Conservation (phyloP, 1,140 invertebrate species). For the Leucophenga varia region DNA sequence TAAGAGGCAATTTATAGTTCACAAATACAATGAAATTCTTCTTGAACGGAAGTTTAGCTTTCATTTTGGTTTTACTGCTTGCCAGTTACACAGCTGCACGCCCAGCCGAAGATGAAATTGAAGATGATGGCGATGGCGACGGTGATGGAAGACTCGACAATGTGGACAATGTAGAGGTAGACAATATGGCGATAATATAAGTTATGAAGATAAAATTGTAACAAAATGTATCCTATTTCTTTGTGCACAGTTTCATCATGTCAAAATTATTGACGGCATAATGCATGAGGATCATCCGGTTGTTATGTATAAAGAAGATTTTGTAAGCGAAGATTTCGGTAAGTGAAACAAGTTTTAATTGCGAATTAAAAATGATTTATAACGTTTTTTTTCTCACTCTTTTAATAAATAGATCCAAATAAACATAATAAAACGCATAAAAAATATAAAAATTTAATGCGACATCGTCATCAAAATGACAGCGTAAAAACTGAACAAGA, state of each 20-base stretch:
- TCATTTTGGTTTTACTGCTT: constrained; percentile 21
- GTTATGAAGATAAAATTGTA: too few species aligned
- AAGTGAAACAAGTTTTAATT: neutral
- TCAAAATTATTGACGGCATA: constrained; percentile 33
- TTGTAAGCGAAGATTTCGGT: constrained; percentile 50
- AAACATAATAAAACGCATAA: constrained; percentile 26
- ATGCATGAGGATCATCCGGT: constrained; percentile 43
- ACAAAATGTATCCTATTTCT: too few species aligned
- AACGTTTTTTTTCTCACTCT: neutral
- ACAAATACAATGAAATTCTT: too few species aligned
- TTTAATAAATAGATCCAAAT: constrained; percentile 23
- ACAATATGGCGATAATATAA: too few species aligned
- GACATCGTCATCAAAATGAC: neutral
- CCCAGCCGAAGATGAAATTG: constrained; percentile 19
- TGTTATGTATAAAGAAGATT: constrained; percentile 51
- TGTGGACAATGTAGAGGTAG: constrained; percentile 47
- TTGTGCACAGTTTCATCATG: constrained; percentile 32
- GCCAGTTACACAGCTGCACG: constrained; percentile 11
- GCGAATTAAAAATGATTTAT: neutral
- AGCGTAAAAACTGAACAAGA: constrained; percentile 13
- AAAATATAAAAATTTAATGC: constrained; percentile 6
- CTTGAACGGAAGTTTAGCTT: constrained; percentile 20
- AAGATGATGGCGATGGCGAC: constrained; percentile 15
- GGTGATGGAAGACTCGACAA: constrained; percentile 10
- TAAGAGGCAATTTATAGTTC: too few species aligned